phyloP scores from a whole-genome alignment of 1,140 invertebrate genomes.

The Medauroidea extradentata region DNA sequence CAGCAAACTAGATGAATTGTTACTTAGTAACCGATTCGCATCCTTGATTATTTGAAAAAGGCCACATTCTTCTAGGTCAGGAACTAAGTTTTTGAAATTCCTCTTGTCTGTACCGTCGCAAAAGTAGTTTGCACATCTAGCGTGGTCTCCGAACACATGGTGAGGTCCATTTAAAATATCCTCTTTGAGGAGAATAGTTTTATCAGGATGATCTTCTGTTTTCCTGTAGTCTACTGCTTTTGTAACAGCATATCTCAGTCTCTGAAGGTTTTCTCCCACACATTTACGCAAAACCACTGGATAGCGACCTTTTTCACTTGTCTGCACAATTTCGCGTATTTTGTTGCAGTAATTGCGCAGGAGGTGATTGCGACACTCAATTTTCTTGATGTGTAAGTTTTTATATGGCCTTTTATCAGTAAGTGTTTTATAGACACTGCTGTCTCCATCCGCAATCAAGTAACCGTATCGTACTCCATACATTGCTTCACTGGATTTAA shows the following conservation, averaged over 20 bases:
- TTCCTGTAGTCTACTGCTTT: slow-evolving; percentile 13
- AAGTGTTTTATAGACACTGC: slow-evolving; percentile 36
- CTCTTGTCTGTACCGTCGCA: slow-evolving; percentile 20
- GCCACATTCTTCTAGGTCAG: slow-evolving; percentile 17
- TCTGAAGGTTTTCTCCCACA: slow-evolving; percentile 14
- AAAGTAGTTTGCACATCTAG: slow-evolving; percentile 25
- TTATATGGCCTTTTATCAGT: slow-evolving; percentile 29
- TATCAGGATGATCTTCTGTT: slow-evolving; percentile 3
- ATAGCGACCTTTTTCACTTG: neutral
- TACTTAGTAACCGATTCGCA: neutral
- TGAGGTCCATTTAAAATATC: slow-evolving; percentile 29
- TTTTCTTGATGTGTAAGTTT: slow-evolving; percentile 35
- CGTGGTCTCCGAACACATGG: slow-evolving; percentile 41
- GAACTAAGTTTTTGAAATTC: slow-evolving; percentile 24
- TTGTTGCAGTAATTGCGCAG: slow-evolving; percentile 28
- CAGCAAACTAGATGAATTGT: slow-evolving; percentile 30
- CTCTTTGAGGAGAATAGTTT: slow-evolving; percentile 19
- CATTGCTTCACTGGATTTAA: slow-evolving; percentile 33
- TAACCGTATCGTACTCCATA: slow-evolving; percentile 38
- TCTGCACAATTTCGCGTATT: slow-evolving; percentile 10
- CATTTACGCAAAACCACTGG: neutral
- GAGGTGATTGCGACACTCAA: slow-evolving; percentile 38
- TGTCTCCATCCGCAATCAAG: slow-evolving; percentile 45
- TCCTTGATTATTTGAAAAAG: slow-evolving; percentile 3
- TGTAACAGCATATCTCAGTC: slow-evolving; percentile 20